Evolutionary conservation across 1,140 invertebrate species (phyloP).

Genomic region (Drosophila sp.): DNA sequence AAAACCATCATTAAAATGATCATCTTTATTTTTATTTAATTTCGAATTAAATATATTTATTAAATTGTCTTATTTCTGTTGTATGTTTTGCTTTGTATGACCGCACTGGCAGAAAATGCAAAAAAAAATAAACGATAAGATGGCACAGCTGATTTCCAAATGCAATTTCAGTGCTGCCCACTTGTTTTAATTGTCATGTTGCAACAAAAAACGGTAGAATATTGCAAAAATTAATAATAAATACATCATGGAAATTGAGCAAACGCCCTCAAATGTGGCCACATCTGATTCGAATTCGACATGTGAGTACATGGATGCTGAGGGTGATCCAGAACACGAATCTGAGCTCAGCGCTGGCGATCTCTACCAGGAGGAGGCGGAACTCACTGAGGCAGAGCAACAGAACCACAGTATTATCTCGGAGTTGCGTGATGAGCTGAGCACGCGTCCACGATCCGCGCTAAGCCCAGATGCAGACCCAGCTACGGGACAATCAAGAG

Average conservation of each 20-base stretch:
- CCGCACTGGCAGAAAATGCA: too few relatives aligned
- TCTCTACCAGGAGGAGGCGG: slow-evolving; percentile 75
- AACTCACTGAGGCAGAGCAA: slow-evolving; percentile 57
- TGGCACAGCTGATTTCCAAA: too few relatives aligned
- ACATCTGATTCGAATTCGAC: slow-evolving; percentile 65
- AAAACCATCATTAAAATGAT: too few relatives aligned
- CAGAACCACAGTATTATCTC: slow-evolving; percentile 75
- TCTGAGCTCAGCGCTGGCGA: slow-evolving; percentile 30
- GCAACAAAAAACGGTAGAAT: too few relatives aligned
- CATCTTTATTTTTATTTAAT: too few relatives aligned
- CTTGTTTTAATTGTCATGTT: too few relatives aligned
- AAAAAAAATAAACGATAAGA: too few relatives aligned
- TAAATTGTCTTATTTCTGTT: too few relatives aligned
- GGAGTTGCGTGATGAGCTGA: slow-evolving; percentile 61
- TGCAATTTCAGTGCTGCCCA: too few relatives aligned
- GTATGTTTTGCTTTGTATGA: too few relatives aligned
- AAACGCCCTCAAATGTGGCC: slow-evolving; percentile 58
- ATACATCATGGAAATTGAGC: slow-evolving; percentile 67
- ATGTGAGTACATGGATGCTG: slow-evolving; percentile 72
- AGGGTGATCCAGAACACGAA: slow-evolving; percentile 61
- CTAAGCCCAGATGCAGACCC: slow-evolving; percentile 56
- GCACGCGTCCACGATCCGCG: slow-evolving; percentile 16
- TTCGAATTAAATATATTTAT: too few relatives aligned
- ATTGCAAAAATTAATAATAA: slow-evolving; percentile 29
- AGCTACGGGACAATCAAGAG: slow-evolving; percentile 29